Percentiles rank a stretch among this genome's conserved stretches.
Conservation (phyloP, 1,140 invertebrate genomes). For the Euschistus heros region DNA sequence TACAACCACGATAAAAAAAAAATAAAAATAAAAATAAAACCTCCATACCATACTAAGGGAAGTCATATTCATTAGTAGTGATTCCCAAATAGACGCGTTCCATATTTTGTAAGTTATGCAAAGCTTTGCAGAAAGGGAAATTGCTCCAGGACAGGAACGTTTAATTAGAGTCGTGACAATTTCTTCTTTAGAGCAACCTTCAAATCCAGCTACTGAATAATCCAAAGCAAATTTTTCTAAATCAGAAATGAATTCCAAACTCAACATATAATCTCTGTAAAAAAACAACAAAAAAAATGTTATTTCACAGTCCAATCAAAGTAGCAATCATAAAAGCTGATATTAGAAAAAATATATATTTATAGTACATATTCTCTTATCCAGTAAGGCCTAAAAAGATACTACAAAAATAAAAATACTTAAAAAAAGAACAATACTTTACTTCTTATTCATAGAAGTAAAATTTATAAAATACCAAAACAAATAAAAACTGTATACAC, state of each 20-base stretch:
- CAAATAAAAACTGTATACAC: too few relatives aligned
- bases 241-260: slow-evolving; percentile 36
- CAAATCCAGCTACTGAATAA: slow-evolving; percentile 35
- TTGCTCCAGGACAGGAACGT: slow-evolving; percentile 19
- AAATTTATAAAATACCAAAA: too few relatives aligned
- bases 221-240: slow-evolving; percentile 37
- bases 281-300: slow-evolving; percentile 21
- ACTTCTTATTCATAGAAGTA: too few relatives aligned
- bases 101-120: slow-evolving; percentile 9
- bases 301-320: too few relatives aligned
- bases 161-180: slow-evolving; percentile 34
- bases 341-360: too few relatives aligned
- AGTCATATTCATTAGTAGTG: neutral
- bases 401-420: too few relatives aligned
- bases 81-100: neutral
- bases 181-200: slow-evolving; percentile 33
- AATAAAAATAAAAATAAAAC: neutral
- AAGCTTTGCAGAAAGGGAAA: slow-evolving; percentile 19
- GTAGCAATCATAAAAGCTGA: too few relatives aligned
- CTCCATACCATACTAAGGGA: neutral
- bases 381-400: too few relatives aligned
- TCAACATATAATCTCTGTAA: slow-evolving; percentile 34
- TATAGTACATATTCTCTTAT: too few relatives aligned
- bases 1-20: neutral
- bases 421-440: too few relatives aligned